Base-by-base conservation (phyloP, 2,888 invertebrate species). In the Amiota communis region DNA sequence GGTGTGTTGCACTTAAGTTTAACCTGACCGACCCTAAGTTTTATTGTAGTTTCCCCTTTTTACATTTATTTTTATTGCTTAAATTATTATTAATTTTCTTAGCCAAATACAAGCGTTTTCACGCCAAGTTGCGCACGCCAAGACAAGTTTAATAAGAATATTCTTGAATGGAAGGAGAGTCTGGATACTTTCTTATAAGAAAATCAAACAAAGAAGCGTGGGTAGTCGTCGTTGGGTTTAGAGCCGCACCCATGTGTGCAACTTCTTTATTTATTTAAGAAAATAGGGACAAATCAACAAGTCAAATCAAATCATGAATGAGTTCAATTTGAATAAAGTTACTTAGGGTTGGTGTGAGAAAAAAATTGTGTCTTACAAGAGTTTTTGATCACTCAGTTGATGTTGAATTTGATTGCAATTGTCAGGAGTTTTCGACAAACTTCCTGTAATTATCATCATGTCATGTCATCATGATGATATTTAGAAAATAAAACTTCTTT, bases 91-190 rank as follows among this genome's bases (percentile, higher is more conserved):
- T 81, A 83, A 83, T 82, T 81, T 80, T 75, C 78, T 81, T 82
- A 80, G 82, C 85, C 85, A 82, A 80, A 77, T 83, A 83, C 83
- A 85, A 83, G 83, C 83, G 82, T 83, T 83, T 83, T 83, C 85
- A 83, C 83, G 85, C 83, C 83, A 79, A 83, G 82, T 79, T 82
- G 81, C 76, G 79, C 83, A 82, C 80, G 78, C n/a, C 20, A 63
- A 12, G n/a, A 15, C 23, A 63, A 63, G 36, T 23, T 17, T 36
- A 36, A 36, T 36, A 36, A 36, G 36, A 36, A 17, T 15, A 10
- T 57, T 15, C n/a, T n/a, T n/a, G n/a, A n/a, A 9, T 17, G 0
- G 4, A 11, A 57, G 10, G 53, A 57, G 17, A 17, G 57, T n/a
- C 15, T 17, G 10, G n/a, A 57, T 9, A 57, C n/a, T 48, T n/a